Evolutionary conservation across 1,140 invertebrate species (phyloP).

Genomic region (Penaeus indicus): DNA sequence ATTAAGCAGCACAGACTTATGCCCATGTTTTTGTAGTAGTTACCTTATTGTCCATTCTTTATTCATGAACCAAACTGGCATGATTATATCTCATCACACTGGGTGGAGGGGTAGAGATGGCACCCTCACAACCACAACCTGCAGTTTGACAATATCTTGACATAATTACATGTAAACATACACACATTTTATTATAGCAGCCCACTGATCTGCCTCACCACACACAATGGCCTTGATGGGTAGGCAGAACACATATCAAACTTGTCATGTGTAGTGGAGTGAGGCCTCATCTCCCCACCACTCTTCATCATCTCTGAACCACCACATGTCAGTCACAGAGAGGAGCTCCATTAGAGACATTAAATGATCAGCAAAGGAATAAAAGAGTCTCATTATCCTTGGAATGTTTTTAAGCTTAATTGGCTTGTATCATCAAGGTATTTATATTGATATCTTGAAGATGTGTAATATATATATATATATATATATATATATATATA

Average conservation of each 20-base stretch:
- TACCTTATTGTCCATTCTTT: conserved; percentile 56
- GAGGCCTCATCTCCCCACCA: conserved; percentile 40
- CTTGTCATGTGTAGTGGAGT: neutral
- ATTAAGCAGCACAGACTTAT: conserved; percentile 56
- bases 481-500: too few relatives aligned
- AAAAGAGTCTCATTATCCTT: conserved; percentile 5
- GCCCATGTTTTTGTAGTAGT: conserved; percentile 59
- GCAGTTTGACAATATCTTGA: neutral
- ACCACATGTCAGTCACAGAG: conserved; percentile 46
- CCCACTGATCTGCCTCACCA: neutral
- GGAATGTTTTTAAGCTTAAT: too few relatives aligned
- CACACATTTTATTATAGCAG: too few relatives aligned
- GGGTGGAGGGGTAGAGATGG: conserved; percentile 42
- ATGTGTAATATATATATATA: too few relatives aligned
- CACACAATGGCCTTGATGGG: neutral
- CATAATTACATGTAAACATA: neutral
- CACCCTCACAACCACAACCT: conserved; percentile 14
- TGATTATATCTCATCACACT: conserved; percentile 45
- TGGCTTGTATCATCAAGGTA: too few relatives aligned
- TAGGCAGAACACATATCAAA: conserved; percentile 28
- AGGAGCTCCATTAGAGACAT: conserved; percentile 58
- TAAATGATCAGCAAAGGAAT: conserved; percentile 55
- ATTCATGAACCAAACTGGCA: conserved; percentile 51
- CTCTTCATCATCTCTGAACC: conserved; percentile 58
- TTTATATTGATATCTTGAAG: too few relatives aligned